phyloP scores from a whole-genome alignment of 2,113 vertebrate genomes.

The Tyto alba region DNA sequence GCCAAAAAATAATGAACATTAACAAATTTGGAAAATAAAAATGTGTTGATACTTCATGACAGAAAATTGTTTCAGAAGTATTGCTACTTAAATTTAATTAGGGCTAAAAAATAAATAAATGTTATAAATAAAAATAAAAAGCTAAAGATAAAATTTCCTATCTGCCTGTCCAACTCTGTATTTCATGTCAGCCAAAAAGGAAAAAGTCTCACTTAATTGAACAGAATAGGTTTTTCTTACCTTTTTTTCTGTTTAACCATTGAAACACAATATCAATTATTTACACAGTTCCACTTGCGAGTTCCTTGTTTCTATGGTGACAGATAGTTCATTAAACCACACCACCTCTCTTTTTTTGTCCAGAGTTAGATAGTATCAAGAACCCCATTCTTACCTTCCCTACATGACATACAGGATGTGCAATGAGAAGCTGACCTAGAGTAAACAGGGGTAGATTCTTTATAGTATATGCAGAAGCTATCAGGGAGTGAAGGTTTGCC shows the following conservation, averaged over 20 bases:
- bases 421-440: background rate
- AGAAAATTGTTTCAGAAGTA: background rate
- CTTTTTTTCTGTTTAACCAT: background rate
- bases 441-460: background rate
- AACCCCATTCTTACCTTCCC: background rate
- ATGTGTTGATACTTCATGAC: background rate
- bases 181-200: background rate
- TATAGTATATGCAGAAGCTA: background rate
- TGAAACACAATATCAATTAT: background rate
- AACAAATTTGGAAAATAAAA: background rate
- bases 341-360: background rate
- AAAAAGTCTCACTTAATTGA: background rate
- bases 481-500: background rate
- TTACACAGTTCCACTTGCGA: background rate
- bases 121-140: background rate
- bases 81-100: background rate
- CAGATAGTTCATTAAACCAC: background rate
- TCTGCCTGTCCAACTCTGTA: background rate
- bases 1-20: background rate
- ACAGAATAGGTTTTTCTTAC: background rate
- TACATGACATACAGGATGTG: fast-evolving
- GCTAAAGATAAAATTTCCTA: background rate
- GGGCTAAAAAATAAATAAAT: background rate
- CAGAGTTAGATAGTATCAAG: background rate
- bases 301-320: background rate